Evolutionary conservation across 1,140 invertebrate genomes (phyloP), one percentile per base, ranked within the genome.

Genomic region (Venustaconcha ellipsiformis): DNA sequence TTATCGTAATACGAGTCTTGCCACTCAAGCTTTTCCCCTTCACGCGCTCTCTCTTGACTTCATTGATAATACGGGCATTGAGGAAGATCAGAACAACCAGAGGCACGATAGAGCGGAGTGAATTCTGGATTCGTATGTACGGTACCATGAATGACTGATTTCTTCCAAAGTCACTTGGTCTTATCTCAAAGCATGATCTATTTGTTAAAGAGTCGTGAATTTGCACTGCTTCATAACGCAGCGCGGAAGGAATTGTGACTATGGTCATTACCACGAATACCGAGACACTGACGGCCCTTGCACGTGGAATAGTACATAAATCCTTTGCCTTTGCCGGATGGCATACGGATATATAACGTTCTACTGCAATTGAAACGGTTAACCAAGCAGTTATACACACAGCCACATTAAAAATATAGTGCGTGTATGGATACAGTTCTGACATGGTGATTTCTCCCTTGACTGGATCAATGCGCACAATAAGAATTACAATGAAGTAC

Each of bases 311-410:
- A 0, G 97, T 99, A 90, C 97, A 99, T 30, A 97, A 92, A 0
- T 95, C 94, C 68, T 95, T 92, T 0, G 96, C 96, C 72, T 93
- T 92, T 13, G 98, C 92, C 0, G 96, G 96, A 89, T 97, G 95
- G 87, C 97, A 99, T 1, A 99, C 97, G 1, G 96, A 96, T 60
- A 99, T 95, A 91, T 97, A 99, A 62, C 97, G 92, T 89, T 99
- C 97, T 78, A 98, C 92, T 0, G 97, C 98, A 17, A 99, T 97
- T 1, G 96, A 95, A 59, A 99, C 93, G 1, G 97, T 99, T 80
- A 98, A 92, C 91, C 99, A 99, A 65, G 97, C 96, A n/a, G 96
- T 89, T 4, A 87, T 84, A 73, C 87, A 87, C 0, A 87, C 86
- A 30, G 86, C 87, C 74, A 88, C 80, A 72, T 89, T 87, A 74